phyloP scores from a whole-genome alignment of 2,888 invertebrate genomes.

The Papilio elwesi region DNA sequence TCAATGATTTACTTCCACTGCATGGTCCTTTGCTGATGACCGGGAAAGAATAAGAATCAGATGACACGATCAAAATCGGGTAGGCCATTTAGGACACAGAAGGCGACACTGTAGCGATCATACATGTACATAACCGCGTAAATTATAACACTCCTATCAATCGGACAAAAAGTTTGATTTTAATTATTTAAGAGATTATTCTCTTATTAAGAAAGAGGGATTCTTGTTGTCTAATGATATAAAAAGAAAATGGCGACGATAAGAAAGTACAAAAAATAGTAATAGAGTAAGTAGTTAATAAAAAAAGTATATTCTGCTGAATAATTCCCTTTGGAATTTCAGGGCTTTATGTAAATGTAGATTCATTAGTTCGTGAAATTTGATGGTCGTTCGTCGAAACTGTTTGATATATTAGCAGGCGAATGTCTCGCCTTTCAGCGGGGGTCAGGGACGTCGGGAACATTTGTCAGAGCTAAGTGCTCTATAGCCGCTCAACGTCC shows the following conservation, averaged over 20 bases:
- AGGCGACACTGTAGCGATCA: too few relatives aligned
- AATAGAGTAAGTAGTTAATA: neutral
- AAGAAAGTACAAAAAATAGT: neutral
- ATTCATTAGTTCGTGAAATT: constrained; percentile 30
- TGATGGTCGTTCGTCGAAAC: constrained; percentile 23
- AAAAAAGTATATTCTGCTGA: neutral
- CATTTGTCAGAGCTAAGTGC: constrained; percentile 38
- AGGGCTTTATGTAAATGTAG: constrained; percentile 26
- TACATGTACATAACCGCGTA: too few relatives aligned
- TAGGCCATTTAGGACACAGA: too few relatives aligned
- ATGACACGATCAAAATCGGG: too few relatives aligned
- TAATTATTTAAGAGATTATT: too few relatives aligned
- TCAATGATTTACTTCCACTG: too few relatives aligned
- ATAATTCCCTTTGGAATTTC: constrained; percentile 7
- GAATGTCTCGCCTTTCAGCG: constrained; percentile 27
- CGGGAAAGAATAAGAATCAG: too few relatives aligned
- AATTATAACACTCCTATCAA: too few relatives aligned
- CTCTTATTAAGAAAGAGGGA: neutral
- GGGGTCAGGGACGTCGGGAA: constrained; percentile 30
- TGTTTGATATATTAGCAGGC: constrained; percentile 34
- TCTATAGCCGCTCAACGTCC: constrained; percentile 12
- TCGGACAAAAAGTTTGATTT: too few relatives aligned
- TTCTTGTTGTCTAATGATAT: neutral
- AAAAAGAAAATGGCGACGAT: neutral
- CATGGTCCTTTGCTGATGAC: too few relatives aligned